Conservation (phyloP, 2,888 invertebrate genomes). For the Ceriagrion tenellum region DNA sequence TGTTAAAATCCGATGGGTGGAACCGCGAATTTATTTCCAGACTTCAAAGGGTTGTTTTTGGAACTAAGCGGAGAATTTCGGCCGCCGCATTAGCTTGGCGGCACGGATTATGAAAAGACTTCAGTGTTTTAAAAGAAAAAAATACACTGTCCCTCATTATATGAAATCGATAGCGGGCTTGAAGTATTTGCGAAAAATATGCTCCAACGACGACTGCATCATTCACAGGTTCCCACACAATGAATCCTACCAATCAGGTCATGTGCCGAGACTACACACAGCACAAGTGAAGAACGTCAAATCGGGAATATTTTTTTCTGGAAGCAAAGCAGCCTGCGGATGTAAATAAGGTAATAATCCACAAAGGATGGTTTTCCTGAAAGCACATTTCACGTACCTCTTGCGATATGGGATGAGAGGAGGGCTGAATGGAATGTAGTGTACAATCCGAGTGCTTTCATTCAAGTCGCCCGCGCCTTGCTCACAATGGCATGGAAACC, state of each 20-base stretch:
- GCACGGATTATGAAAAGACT: not conserved
- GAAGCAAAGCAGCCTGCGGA: not conserved
- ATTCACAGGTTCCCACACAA: not conserved
- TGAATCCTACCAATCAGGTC: not conserved
- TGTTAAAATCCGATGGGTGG: slow-evolving; percentile 45
- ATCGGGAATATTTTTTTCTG: not conserved
- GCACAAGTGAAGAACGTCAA: not conserved
- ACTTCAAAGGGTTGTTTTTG: slow-evolving; percentile 17
- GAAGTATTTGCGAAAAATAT: not conserved
- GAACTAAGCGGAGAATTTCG: not conserved
- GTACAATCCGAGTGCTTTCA: not conserved
- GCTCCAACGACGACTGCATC: not conserved
- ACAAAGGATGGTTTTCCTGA: not conserved
- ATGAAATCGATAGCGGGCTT: not conserved
- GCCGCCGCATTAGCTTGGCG: not conserved
- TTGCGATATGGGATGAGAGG: not conserved
- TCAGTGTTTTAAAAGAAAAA: not conserved
- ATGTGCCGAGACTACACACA: not conserved
- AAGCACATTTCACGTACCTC: not conserved
- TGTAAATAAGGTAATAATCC: not conserved
- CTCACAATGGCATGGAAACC: not conserved
- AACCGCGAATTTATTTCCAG: slow-evolving; percentile 8
- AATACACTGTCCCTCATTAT: not conserved
- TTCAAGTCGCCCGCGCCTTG: no score
- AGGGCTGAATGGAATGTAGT: not conserved